Base-by-base conservation (phyloP, 2,888 invertebrate genomes). In the Aphelenchoides bicaudatus region DNA sequence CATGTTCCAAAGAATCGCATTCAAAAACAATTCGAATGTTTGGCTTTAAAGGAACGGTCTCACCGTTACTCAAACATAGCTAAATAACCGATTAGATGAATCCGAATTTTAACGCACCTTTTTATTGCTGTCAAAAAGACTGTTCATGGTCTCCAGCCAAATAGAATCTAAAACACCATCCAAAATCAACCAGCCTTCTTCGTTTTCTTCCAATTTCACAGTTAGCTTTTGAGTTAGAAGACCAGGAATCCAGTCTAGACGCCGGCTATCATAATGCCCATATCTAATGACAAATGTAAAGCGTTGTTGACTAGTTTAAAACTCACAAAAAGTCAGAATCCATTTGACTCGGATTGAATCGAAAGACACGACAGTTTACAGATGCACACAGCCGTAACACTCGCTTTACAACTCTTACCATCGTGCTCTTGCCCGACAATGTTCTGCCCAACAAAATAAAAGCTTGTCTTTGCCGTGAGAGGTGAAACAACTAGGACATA, bases 131-230 rank as follows among this genome's bases (percentile, higher is more conserved):
- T 68, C 68, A 13, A 63, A 52, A 10, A 63, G 28, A 21, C 50
- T 51, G 21, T 63, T 68, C 56, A 63, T 31, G 6, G 64, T 47
- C 30, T 63, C 63, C 16, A 68, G 52, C 67, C 68, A 63, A n/a
- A 50, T 27, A 8, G 55, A 56, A 50, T 63, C 68, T 27, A 68
- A 25, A n/a, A 63, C 56, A 6, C 63, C 63, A 43, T 63, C 63
- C 23, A 67, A 27, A 8, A 69, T 47, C 4, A 63, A 37, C 63
- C 63, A 63, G 16, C 28, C 27, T 31, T 63, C 63, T 25, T 48
- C 31, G 25, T 58, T 39, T 10, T 25, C 30, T n/a, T 62, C 53
- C 28, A 54, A 19, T 8, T 59, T 58, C 10, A 29, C 30, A 4
- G 27, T 21, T 29, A 63, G 43, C 23, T 37, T 16, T 21, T 37